A percentile compares a stretch with the other conserved stretches of the same genome.
phyloP scores from a whole-genome alignment of 2,797 vertebrate species.

The Sebastes itinus region DNA sequence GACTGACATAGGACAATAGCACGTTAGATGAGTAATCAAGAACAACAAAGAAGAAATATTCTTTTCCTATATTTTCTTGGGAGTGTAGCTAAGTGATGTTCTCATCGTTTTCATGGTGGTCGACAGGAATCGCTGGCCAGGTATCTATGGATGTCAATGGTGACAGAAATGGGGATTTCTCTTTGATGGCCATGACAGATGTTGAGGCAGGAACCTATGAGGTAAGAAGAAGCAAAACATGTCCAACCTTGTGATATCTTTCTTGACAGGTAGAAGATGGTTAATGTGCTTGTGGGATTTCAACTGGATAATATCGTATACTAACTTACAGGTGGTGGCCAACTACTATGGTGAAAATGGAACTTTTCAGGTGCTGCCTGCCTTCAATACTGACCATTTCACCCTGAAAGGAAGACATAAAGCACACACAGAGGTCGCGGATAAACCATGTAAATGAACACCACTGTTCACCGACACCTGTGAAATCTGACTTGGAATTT shows the following conservation, averaged over 20 bases:
- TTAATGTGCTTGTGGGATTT: neutral
- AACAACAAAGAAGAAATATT: neutral
- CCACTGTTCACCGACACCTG: slow-evolving; percentile 17
- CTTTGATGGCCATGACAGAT: slow-evolving; percentile 94
- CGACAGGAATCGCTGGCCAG: slow-evolving; percentile 93
- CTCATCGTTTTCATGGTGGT: slow-evolving; percentile 71
- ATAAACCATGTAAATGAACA: slow-evolving; percentile 76
- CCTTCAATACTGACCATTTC: slow-evolving; percentile 87
- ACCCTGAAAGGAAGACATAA: slow-evolving; percentile 79
- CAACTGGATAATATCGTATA: neutral
- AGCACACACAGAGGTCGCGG: slow-evolving; percentile 55
- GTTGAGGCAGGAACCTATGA: slow-evolving; percentile 90
- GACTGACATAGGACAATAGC: neutral
- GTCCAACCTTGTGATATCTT: neutral
- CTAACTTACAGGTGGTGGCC: slow-evolving; percentile 86
- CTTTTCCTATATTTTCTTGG: neutral
- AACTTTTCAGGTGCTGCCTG: slow-evolving; percentile 87
- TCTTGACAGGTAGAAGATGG: neutral
- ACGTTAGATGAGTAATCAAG: neutral
- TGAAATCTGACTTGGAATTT: neutral
- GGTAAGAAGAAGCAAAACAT: slow-evolving; percentile 77
- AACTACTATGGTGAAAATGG: slow-evolving; percentile 93
- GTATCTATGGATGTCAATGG: slow-evolving; percentile 95
- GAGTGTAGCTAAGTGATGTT: neutral
- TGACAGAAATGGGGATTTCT: slow-evolving; percentile 95